Evolutionary conservation across 2,797 vertebrate species (phyloP).

Genomic region (Hipposideros larvatus): DNA sequence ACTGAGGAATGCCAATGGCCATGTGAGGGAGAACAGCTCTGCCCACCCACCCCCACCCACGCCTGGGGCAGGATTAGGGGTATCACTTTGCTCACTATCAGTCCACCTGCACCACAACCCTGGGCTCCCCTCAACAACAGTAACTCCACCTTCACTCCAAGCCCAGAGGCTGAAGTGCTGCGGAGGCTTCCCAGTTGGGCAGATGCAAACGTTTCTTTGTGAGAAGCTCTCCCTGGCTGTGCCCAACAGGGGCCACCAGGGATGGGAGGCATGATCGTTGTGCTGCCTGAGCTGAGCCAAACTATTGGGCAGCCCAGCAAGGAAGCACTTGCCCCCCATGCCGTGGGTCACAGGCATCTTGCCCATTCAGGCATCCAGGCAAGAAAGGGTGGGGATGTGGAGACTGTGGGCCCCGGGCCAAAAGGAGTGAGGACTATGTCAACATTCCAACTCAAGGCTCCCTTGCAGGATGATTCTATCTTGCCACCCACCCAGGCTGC

Average conservation of each 20-base stretch:
- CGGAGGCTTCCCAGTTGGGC: background rate
- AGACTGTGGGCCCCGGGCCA: background rate
- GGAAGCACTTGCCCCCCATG: background rate
- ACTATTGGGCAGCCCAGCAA: background rate
- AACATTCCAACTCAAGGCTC: background rate
- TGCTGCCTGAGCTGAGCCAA: background rate
- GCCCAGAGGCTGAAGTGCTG: background rate
- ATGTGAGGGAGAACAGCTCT: background rate
- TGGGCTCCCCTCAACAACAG: background rate
- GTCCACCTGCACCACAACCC: background rate
- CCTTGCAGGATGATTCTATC: background rate
- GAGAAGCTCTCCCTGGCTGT: background rate
- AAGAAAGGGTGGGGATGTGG: background rate
- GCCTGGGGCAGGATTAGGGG: background rate
- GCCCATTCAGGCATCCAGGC: background rate
- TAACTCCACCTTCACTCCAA: background rate
- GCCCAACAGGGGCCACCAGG: background rate
- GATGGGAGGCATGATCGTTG: background rate
- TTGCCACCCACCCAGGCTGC: background rate
- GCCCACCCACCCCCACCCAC: background rate
- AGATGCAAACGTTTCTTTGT: constrained; percentile 68
- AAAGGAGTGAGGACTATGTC: background rate
- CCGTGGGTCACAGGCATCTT: background rate
- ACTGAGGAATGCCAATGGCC: background rate
- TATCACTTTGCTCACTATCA: background rate